Percentiles rank a stretch among this genome's conserved stretches.
Evolutionary conservation across 2,888 invertebrate species (phyloP).

Genomic region (Ashinkailepas kermadecensis): DNA sequence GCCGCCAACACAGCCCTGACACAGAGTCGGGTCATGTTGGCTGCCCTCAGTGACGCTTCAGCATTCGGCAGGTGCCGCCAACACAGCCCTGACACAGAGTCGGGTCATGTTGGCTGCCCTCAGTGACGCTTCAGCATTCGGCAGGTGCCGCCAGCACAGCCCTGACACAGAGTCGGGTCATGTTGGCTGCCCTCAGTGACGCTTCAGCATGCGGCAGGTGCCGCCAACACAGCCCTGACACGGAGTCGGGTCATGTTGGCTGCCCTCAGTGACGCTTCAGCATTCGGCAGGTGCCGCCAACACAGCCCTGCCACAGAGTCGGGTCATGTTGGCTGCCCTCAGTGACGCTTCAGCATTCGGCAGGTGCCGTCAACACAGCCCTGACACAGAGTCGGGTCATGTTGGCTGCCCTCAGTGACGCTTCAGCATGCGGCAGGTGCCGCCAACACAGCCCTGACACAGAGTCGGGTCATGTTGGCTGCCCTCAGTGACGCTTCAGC

Average conservation of each 20-base stretch:
- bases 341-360: not conserved
- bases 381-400: not conserved
- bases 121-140: not conserved
- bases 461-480: not conserved
- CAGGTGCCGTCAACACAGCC: not conserved
- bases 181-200: no score
- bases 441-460: not conserved
- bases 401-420: no score
- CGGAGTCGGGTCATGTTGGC: not conserved
- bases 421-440: slow-evolving; percentile 5
- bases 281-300: not conserved
- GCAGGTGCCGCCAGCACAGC: slow-evolving; percentile 1
- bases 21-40: not conserved
- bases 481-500: not conserved
- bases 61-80: slow-evolving; percentile 2
- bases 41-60: not conserved
- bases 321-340: no score
- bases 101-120: no score
- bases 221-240: slow-evolving; percentile 1
- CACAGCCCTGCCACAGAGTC: not conserved
- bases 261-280: not conserved
- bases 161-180: not conserved
- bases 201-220: slow-evolving; percentile 4
- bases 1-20: not conserved
- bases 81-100: not conserved